Percentiles rank a stretch among this genome's conserved stretches.
These are phyloP conservation scores for Lutjanus argentimaculatus DNA, from an alignment of 2,797 vertebrate genomes.

Conservation along the genomic window DNA sequence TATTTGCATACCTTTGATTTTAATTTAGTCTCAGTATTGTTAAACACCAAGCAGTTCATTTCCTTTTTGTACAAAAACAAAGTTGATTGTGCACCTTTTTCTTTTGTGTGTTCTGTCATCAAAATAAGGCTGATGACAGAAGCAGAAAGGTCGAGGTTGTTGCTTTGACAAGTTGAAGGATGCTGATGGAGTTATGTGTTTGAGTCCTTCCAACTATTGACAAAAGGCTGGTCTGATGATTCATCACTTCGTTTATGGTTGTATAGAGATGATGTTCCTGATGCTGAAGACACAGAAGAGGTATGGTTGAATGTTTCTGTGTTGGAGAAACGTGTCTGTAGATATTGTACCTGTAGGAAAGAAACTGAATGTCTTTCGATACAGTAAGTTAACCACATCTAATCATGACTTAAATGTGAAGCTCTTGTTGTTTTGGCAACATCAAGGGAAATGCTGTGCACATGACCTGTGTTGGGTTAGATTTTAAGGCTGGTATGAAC, in stretches of 20 bases:
- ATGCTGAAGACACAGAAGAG: slow-evolving; percentile 2
- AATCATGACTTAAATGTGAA: neutral
- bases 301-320: neutral
- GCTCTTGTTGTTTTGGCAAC: no score
- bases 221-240: neutral
- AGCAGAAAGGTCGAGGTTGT: neutral
- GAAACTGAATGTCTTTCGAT: neutral
- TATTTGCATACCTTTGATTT: slow-evolving; percentile 10
- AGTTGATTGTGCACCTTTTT: slow-evolving; percentile 2
- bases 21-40: slow-evolving; percentile 14
- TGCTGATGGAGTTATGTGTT: neutral
- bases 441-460: no score
- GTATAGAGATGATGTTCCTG: neutral
- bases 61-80: neutral
- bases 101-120: neutral
- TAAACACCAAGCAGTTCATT: neutral
- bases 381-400: neutral
- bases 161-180: slow-evolving; percentile 16
- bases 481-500: no score
- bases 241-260: neutral
- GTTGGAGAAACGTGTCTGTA: neutral
- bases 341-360: neutral
- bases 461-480: no score
- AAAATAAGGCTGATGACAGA: neutral
- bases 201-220: neutral